A percentile compares a stretch with the other conserved stretches of the same genome.
phyloP scores from a whole-genome alignment of 2,113 vertebrate genomes.

The Promerops cafer region DNA sequence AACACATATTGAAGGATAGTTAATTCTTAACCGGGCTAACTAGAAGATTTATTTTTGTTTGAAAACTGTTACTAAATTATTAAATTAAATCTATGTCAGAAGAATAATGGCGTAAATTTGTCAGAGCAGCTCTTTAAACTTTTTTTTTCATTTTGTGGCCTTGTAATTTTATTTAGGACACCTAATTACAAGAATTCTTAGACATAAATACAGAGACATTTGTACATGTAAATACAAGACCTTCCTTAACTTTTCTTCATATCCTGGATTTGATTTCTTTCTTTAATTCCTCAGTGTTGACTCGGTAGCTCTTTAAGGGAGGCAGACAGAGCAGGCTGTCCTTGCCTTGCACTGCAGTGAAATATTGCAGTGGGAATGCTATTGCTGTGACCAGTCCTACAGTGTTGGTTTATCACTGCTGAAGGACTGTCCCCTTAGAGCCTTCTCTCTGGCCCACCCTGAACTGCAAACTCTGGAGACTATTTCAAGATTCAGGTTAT shows the following conservation, averaged over 20 bases:
- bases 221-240: neutral
- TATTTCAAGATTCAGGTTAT: neutral
- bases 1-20: neutral
- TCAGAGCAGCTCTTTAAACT: neutral
- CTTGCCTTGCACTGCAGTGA: neutral
- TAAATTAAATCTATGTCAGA: neutral
- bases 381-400: fast-evolving
- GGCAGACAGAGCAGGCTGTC: neutral
- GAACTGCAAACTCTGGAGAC: neutral
- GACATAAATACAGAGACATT: neutral
- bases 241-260: neutral
- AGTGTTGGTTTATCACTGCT: neutral
- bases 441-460: neutral
- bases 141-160: neutral
- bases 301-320: neutral
- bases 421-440: neutral
- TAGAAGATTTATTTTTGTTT: neutral
- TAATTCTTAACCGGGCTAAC: neutral
- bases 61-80: neutral
- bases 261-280: neutral
- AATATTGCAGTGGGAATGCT: neutral
- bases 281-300: neutral
- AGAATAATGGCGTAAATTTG: neutral
- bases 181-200: neutral
- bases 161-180: neutral